Evolutionary conservation across 2,113 vertebrate species (phyloP).

Genomic region (Chloropsis hardwickii): DNA sequence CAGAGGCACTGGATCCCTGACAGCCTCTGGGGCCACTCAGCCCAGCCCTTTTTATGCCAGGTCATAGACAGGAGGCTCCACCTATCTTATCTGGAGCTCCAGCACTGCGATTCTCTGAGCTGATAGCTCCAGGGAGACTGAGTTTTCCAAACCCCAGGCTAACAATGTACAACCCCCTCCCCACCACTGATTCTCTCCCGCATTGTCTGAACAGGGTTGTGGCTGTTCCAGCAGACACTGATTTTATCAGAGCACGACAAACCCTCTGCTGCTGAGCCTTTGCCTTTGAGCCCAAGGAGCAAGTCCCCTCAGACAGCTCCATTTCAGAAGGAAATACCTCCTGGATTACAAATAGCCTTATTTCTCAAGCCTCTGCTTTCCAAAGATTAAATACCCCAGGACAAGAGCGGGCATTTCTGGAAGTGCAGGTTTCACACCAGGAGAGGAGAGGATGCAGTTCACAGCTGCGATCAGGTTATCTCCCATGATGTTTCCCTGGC

Average conservation of each 20-base stretch:
- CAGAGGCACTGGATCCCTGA: fast-evolving
- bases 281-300: neutral
- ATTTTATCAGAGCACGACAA: neutral
- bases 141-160: neutral
- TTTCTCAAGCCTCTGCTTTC: neutral
- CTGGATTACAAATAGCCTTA: neutral
- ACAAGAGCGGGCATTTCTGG: neutral
- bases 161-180: neutral
- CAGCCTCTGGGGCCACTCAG: neutral
- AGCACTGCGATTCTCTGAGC: neutral
- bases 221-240: neutral
- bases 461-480: slow-evolving; percentile 32
- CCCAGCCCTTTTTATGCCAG: neutral
- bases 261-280: neutral
- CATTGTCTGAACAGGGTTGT: neutral
- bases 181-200: neutral
- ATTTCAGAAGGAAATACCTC: neutral
- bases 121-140: neutral
- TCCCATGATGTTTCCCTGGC: slow-evolving; percentile 31
- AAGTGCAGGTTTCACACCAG: neutral
- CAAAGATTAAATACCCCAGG: neutral
- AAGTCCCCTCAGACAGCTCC: neutral
- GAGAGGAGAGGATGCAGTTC: neutral
- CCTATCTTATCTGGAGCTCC: neutral
- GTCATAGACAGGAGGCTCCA: neutral